phyloP scores from a whole-genome alignment of 2,113 vertebrate genomes.

The Strix aluco region DNA sequence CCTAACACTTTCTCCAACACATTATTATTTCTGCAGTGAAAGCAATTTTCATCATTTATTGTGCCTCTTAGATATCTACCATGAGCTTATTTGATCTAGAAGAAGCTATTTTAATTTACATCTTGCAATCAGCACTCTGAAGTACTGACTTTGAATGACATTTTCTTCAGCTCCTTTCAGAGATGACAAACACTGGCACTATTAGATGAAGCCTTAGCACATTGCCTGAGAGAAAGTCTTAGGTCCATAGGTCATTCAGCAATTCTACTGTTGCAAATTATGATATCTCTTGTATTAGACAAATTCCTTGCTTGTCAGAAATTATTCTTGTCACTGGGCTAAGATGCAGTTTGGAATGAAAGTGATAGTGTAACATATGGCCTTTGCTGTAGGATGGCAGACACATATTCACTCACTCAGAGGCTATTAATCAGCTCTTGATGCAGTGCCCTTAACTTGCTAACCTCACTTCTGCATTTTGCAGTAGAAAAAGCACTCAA shows the following conservation, averaged over 20 bases:
- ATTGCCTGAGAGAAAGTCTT: conserved; percentile 32
- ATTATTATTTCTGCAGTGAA: background rate
- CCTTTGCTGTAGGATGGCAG: conserved; percentile 62
- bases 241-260: conserved; percentile 49
- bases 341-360: conserved; percentile 65
- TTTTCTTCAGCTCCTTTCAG: conserved; percentile 14
- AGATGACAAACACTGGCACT: conserved; percentile 49
- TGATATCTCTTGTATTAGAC: conserved; percentile 41
- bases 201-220: conserved; percentile 57
- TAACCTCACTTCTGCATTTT: conserved; percentile 43
- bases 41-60: background rate
- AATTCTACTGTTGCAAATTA: conserved; percentile 65
- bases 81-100: background rate
- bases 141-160: conserved; percentile 18
- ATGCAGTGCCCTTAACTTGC: conserved; percentile 25
- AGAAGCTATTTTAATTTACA: conserved; percentile 19
- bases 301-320: conserved; percentile 64
- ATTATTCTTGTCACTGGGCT: conserved; percentile 64
- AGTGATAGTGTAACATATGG: conserved; percentile 75
- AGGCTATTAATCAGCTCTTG: conserved; percentile 73
- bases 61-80: background rate
- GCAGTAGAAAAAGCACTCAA: background rate
- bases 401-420: conserved; percentile 67
- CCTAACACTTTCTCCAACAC: background rate
- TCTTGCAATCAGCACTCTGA: background rate